Conservation (phyloP, 2,888 invertebrate species). For the Netelia melanura region DNA sequence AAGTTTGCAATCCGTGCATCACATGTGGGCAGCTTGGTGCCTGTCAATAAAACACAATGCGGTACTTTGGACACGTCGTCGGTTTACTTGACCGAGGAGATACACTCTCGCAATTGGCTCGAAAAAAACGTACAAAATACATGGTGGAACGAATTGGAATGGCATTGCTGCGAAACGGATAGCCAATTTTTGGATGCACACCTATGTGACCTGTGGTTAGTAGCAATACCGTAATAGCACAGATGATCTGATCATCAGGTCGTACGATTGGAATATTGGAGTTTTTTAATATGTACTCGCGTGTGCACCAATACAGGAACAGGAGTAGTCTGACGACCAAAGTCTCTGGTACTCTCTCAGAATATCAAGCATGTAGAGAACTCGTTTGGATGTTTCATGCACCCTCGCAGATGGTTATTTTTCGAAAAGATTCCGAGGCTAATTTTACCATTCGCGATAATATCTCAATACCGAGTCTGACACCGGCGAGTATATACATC, state of each 20-base stretch:
- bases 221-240: conserved; percentile 69
- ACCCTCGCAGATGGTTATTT: conserved; percentile 78
- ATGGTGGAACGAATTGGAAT: conserved; percentile 85
- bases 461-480: conserved; percentile 82
- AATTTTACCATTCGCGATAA: conserved; percentile 75
- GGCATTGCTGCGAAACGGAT: conserved; percentile 76
- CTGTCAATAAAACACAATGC: conserved; percentile 31
- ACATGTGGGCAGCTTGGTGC: conserved; percentile 17
- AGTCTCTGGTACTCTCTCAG: conserved; percentile 78
- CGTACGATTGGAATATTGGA: conserved; percentile 3
- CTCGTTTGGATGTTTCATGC: conserved; percentile 82
- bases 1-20: neutral
- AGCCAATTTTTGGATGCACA: conserved; percentile 82
- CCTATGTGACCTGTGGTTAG: conserved; percentile 84
- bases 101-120: conserved; percentile 80
- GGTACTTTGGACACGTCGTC: conserved; percentile 68
- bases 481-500: conserved; percentile 73
- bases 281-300: neutral
- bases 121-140: conserved; percentile 82
- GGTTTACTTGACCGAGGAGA: conserved; percentile 72
- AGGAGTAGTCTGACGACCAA: conserved; percentile 71
- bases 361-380: conserved; percentile 82
- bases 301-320: conserved; percentile 71
- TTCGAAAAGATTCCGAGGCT: conserved; percentile 72
- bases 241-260: neutral